phyloP scores from a whole-genome alignment of 2,797 vertebrate species.

The Sebastes nivosus region DNA sequence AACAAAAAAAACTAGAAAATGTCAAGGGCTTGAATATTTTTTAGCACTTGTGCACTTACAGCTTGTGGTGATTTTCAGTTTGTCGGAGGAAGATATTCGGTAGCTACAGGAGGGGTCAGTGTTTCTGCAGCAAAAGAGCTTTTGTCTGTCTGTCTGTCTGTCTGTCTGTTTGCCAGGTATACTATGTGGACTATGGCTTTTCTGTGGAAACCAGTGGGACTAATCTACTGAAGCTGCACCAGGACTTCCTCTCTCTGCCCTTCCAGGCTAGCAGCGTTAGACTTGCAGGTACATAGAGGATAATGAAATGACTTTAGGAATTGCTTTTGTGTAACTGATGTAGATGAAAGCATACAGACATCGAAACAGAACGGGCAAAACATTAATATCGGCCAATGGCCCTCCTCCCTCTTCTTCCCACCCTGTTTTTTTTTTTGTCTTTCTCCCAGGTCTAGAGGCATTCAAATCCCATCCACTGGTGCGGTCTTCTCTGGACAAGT shows the following conservation, averaged over 20 bases:
- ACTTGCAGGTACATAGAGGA: conserved; percentile 89
- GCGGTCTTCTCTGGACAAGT: conserved; percentile 83
- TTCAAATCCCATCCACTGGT: conserved; percentile 85
- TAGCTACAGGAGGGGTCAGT: background rate
- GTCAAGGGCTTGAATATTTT: background rate
- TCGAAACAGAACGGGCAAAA: background rate
- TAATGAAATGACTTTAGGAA: background rate
- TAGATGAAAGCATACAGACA: background rate
- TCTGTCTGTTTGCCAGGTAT: conserved; percentile 81
- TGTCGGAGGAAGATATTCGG: background rate
- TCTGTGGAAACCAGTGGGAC: conserved; percentile 81
- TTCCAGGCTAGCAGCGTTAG: conserved; percentile 91
- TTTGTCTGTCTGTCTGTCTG: background rate
- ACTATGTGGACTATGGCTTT: conserved; percentile 93
- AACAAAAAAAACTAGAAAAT: background rate
- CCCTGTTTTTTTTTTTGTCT: background rate
- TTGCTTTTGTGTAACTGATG: background rate
- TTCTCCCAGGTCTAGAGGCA: conserved; percentile 85
- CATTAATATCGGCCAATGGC: background rate
- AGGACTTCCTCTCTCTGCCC: conserved; percentile 85
- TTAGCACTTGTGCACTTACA: background rate
- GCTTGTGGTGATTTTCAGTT: background rate
- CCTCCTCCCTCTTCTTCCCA: background rate
- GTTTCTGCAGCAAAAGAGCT: background rate
- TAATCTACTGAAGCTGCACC: conserved; percentile 83